These are phyloP conservation scores for Capitulum mitella DNA, from an alignment of 2,888 invertebrate genomes.

Conservation along the genomic window DNA sequence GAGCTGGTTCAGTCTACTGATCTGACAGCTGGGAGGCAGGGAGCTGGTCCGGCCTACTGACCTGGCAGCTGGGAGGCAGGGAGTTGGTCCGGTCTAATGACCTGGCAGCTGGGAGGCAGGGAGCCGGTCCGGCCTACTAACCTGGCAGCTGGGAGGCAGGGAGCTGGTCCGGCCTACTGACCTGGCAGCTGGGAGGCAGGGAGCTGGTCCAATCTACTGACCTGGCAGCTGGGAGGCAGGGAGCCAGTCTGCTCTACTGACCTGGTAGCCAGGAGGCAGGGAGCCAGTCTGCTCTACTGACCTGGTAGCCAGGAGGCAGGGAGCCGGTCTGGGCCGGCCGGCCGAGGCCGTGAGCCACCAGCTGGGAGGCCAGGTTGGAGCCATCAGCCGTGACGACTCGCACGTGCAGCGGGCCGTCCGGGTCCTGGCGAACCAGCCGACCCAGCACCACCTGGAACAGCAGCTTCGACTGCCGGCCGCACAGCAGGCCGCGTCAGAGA, in stretches of 20 bases:
- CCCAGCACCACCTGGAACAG: not conserved
- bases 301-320: not conserved
- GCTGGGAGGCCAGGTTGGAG: not conserved
- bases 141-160: not conserved
- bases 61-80: too few species aligned
- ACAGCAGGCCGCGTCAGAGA: too few species aligned
- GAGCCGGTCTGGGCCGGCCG: not conserved
- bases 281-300: too few species aligned
- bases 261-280: not conserved
- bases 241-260: not conserved
- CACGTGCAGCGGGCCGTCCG: not conserved
- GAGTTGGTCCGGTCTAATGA: too few species aligned
- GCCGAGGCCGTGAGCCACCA: not conserved
- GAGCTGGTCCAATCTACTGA: not conserved
- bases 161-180: not conserved
- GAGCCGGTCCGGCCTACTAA: not conserved
- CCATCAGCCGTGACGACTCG: not conserved
- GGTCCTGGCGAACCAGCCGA: conserved; percentile 5
- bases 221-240: not conserved
- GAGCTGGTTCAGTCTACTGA: too few species aligned
- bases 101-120: not conserved
- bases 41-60: too few species aligned
- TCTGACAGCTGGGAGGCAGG: too few species aligned
- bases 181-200: not conserved
- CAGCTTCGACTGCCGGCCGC: not conserved